Conservation (phyloP, 2,888 invertebrate species). For the Gymnosoma rotundatum region DNA sequence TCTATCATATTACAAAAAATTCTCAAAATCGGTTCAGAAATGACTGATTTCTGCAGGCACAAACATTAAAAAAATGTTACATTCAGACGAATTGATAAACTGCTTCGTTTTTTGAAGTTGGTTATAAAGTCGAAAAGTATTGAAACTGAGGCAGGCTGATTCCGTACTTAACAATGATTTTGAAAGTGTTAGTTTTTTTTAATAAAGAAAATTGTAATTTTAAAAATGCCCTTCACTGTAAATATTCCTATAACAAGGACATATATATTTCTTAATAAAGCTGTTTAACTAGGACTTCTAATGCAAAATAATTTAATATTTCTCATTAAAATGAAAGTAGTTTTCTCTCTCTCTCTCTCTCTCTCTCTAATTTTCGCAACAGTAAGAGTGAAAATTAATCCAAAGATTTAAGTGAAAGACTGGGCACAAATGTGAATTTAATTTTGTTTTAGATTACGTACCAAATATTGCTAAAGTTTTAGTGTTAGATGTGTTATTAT, state of each 20-base stretch:
- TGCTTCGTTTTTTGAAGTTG: too few relatives aligned
- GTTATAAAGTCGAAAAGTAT: too few relatives aligned
- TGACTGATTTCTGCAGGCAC: too few relatives aligned
- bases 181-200: background rate
- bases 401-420: constrained; percentile 69
- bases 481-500: constrained; percentile 50
- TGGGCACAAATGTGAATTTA: constrained; percentile 76
- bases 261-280: constrained; percentile 24
- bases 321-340: constrained; percentile 61
- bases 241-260: background rate
- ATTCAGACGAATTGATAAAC: too few relatives aligned
- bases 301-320: constrained; percentile 76
- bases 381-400: constrained; percentile 64
- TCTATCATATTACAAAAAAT: too few relatives aligned
- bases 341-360: background rate
- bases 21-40: too few relatives aligned
- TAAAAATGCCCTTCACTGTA: background rate
- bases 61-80: too few relatives aligned
- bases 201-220: background rate
- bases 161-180: background rate
- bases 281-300: constrained; percentile 71
- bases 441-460: constrained; percentile 76
- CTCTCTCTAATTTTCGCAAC: constrained; percentile 26
- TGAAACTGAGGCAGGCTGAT: too few relatives aligned
- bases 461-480: constrained; percentile 7